phyloP scores from a whole-genome alignment of 2,797 vertebrate species.

The Oophaga sylvatica region DNA sequence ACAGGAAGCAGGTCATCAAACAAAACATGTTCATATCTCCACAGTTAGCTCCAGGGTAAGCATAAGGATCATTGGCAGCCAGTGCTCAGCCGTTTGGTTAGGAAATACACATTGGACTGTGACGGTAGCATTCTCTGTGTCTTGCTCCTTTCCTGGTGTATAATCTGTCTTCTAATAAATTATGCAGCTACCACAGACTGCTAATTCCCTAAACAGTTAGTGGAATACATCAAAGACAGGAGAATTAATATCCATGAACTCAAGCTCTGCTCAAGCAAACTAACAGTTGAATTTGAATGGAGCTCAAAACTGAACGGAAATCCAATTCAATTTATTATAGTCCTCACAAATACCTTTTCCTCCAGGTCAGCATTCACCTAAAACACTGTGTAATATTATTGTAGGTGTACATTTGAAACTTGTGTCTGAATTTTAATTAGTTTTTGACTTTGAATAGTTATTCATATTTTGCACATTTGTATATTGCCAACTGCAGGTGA shows the following conservation, averaged over 20 bases:
- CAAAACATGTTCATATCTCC: neutral
- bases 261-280: neutral
- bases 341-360: neutral
- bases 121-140: neutral
- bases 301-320: neutral
- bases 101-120: neutral
- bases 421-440: too few species aligned
- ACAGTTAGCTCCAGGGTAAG: neutral
- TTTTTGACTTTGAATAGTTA: too few species aligned
- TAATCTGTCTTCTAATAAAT: conserved; percentile 13
- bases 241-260: conserved; percentile 4
- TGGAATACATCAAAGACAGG: conserved; percentile 15
- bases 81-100: neutral
- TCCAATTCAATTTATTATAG: neutral
- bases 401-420: too few species aligned
- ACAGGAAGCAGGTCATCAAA: too few species aligned
- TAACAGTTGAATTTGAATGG: neutral
- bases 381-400: neutral
- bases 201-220: neutral
- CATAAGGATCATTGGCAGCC: neutral
- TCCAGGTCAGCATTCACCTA: neutral
- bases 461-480: too few species aligned
- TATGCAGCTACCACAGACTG: neutral
- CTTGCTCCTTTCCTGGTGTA: neutral
- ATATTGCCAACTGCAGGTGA: too few species aligned